Base-by-base conservation (phyloP, 2,888 invertebrate genomes). In the Schizaphis graminum region DNA sequence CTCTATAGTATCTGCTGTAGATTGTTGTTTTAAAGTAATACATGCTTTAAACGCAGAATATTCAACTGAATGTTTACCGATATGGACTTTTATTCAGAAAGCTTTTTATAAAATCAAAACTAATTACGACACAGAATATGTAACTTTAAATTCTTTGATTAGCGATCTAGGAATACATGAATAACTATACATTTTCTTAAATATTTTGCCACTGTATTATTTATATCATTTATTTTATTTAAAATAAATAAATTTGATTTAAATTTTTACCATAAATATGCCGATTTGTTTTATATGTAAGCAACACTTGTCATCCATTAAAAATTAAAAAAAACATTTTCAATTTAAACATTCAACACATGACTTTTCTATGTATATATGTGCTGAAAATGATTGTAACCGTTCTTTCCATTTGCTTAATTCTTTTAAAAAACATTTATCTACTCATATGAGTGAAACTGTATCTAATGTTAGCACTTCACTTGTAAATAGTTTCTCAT, bases 311-410 rank as follows among this genome's bases (percentile, higher is more conserved):
- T 24, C 84, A 35, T 35, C 41, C 0, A 84, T 84, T 84, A 4
- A 84, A 84, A n/a, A 84, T 35, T 84, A 41, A 84, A 84, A 84
- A n/a, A 84, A 84, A 41, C 84, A 84, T 84, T 84, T 84, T 84
- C 16, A 84, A 84, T 84, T 84, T 84, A 84, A 84, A 35, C 84
- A 84, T 84, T 41, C 84, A 41, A 41, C 16, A 41, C 35, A 84
- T 84, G 35, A 84, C 2, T 84, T 84, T 41, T 84, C 41, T 21
- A 41, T 35, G 21, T 84, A 84, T 24, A 84, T 7, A 24, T 35
- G 35, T 16, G 84, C 1, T 84, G 84, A 84, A 84, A 84, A 84
- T 21, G 84, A 35, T 84, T 84, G 84, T 41, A 84, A 84, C 2
- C 84, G 84, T 84, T 84, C 84, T 35, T 84, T 84, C 24, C 84